Conservation (phyloP, 2,113 vertebrate species). For the Bagarius yarrelli region DNA sequence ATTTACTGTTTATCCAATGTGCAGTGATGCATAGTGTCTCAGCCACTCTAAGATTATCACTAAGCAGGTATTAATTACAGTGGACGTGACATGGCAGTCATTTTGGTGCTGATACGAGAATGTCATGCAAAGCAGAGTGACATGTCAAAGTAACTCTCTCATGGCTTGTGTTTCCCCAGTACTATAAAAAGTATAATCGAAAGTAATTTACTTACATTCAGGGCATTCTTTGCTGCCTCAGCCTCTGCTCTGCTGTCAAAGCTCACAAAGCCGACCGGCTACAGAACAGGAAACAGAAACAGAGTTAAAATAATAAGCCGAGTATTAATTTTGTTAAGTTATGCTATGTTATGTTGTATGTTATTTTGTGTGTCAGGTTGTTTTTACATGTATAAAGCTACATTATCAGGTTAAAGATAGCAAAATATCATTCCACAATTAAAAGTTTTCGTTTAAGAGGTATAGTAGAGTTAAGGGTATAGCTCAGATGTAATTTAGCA, state of each 20-base stretch:
- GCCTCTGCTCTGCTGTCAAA: constrained; percentile 50
- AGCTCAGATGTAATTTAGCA: background rate
- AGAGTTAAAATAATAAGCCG: background rate
- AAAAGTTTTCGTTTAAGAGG: no score
- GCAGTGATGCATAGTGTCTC: background rate
- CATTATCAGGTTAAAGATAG: background rate
- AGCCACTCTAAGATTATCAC: background rate
- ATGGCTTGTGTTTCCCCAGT: no score
- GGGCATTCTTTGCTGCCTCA: constrained; percentile 43
- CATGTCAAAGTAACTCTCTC: no score
- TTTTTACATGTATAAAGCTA: background rate
- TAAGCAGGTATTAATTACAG: background rate
- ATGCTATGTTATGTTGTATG: background rate
- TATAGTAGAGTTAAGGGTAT: background rate
- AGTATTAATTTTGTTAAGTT: background rate
- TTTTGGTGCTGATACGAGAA: background rate
- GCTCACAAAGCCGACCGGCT: constrained; percentile 38
- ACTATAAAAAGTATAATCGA: no score
- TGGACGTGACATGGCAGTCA: background rate
- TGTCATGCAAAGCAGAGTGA: background rate
- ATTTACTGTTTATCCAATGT: background rate
- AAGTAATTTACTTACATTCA: constrained; percentile 40
- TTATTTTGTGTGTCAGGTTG: background rate
- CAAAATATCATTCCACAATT: no score
- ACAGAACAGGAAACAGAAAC: constrained; percentile 13